A percentile compares a stretch with the other conserved stretches of the same genome.
Conservation (phyloP, 2,113 vertebrate genomes). For the Amblyornis subalaris region DNA sequence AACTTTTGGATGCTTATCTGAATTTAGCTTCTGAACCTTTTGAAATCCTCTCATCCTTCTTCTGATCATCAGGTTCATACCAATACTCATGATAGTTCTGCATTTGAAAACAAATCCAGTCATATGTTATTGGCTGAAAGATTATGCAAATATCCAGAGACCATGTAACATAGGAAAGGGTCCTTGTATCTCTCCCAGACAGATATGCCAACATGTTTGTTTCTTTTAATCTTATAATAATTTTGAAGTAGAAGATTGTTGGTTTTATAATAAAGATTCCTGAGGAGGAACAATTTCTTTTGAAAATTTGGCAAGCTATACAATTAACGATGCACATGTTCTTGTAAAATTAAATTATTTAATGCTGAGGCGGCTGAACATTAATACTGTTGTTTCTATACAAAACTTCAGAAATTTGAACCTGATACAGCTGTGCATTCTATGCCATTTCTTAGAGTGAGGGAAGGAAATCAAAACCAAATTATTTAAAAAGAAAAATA, state of each 20-base stretch:
- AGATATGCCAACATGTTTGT: neutral
- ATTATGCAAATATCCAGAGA: neutral
- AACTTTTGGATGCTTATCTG: neutral
- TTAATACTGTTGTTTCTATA: neutral
- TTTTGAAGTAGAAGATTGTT: neutral
- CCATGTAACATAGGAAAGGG: neutral
- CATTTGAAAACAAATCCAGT: neutral
- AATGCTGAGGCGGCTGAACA: neutral
- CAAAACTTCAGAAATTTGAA: neutral
- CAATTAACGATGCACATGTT: neutral
- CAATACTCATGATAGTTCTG: neutral
- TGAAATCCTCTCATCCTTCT: neutral
- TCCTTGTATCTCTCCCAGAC: neutral
- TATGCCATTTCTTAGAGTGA: neutral
- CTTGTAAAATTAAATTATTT: neutral
- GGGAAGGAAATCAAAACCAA: neutral
- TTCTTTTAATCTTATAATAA: neutral
- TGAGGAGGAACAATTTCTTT: neutral
- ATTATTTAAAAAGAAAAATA: neutral
- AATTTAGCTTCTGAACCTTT: neutral
- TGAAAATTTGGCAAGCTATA: neutral
- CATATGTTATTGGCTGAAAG: neutral
- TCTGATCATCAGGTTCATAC: neutral
- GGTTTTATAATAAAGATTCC: neutral
- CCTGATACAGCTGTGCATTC: neutral